Base-by-base conservation (phyloP, 1,140 invertebrate genomes). In the Papilio dardanus region DNA sequence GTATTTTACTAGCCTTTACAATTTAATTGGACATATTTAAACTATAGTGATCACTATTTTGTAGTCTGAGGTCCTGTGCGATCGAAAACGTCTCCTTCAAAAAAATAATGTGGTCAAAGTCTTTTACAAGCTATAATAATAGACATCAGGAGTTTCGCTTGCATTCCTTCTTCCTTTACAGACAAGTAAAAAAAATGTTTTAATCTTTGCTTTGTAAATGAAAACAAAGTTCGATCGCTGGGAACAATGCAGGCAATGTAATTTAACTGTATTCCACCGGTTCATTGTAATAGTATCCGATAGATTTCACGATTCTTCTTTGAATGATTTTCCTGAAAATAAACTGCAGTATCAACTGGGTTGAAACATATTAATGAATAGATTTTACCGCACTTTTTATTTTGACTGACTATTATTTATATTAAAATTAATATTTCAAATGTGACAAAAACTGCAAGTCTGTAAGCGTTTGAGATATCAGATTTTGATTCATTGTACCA, bases 211-310 rank as follows among this genome's bases (percentile, higher is more conserved):
- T 14, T 28, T 62, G 24, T 62, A 62, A 54, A 54, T 24, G 21
- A 54, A 62, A 62, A 62, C 54, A 62, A 62, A 4, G 54, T 62
- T 62, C 21, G 54, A 28, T 62, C 24, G 54, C 24, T 21, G 54
- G 12, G 54, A 62, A 62, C 54, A 62, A 62, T 62, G 54, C 24
- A 62, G 12, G 54, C 54, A 62, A 28, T 62, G 30, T 16, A 28
- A 28, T 62, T 62, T 14, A 58, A 58, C 19, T 28, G 12, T 21
- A 58, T 58, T 58, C 21, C 50, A 3, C 50, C 21, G 21, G 50
- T 10, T 58, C 50, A 24, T 24, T 58, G 21, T 54, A 8, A 19
- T 54, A 10, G 50, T 24, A 58, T 58, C 50, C 8, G 50, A 62
- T 62, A 16, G 54, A 62, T 62, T 62, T 30, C 24, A 28, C 24